Base-by-base conservation (phyloP, 2,113 vertebrate genomes). In the Vidua macroura region DNA sequence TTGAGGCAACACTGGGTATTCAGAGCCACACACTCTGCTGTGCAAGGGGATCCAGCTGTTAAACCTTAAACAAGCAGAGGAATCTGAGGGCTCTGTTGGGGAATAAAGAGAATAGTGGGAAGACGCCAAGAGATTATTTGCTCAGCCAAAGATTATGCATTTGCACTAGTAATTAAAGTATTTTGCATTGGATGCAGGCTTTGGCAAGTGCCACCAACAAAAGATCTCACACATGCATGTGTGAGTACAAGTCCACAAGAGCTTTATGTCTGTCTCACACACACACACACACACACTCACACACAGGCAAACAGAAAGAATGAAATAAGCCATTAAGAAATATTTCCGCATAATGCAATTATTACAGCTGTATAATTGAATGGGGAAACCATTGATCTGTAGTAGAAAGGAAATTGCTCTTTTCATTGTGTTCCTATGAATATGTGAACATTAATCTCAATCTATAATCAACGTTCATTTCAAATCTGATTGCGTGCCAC, bases 371-470 rank as follows among this genome's bases (percentile, higher is more conserved):
- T 99, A 98, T 99, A 99, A 99, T 99, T 99, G 99, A 99, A 99
- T 98, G 98, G 98, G 98, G 98, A 99, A 99, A 98, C 98, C 99
- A 99, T 99, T 99, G 99, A 99, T 99, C 99, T 99, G 99, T 98
- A 99, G 98, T 98, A 98, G 98, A 98, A 98, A 99, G 98, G 98
- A 98, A 99, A 99, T 99, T 98, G 98, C 98, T 99, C 98, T 98
- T 98, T 99, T 99, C 98, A 99, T 99, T 99, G 98, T 98, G 98
- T 98, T 98, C 97, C 97, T 98, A 98, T 98, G 98, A 98, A 98
- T 98, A 98, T 98, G 98, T 97, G 97, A 98, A 98, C 98, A 99
- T 99, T 99, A 98, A 98, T 99, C 98, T 99, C 98, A 98, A 98
- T 98, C 98, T 98, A 98, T 98, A 98, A 98, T 98, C 97, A 98